Percentiles rank a stretch among this genome's conserved stretches.
These are phyloP conservation scores for Harpagoxenus sublaevis DNA, from an alignment of 2,888 invertebrate genomes.

Conservation along the genomic window DNA sequence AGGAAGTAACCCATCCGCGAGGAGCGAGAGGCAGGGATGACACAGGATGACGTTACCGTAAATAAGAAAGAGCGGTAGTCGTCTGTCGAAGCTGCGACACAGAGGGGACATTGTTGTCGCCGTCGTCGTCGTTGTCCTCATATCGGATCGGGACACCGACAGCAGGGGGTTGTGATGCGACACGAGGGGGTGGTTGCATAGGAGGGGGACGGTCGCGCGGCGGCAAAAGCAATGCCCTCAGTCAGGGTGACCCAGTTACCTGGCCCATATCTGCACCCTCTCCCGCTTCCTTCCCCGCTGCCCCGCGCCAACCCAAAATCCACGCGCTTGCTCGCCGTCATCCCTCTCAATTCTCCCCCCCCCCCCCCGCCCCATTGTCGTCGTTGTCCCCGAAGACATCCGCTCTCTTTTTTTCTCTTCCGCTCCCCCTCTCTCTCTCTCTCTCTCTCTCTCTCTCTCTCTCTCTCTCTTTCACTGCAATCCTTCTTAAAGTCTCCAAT, in stretches of 20 bases:
- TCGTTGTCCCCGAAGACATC: not conserved
- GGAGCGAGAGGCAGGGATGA: slow-evolving; percentile 29
- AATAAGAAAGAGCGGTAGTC: slow-evolving; percentile 75
- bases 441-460: not conserved
- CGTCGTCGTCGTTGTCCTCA: slow-evolving; percentile 66
- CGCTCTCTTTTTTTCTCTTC: not conserved
- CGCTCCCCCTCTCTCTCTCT: not conserved
- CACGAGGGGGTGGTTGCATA: slow-evolving; percentile 55
- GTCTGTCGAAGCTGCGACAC: slow-evolving; percentile 70
- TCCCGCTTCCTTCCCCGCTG: slow-evolving; percentile 49
- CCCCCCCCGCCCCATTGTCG: not conserved
- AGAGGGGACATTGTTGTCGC: slow-evolving; percentile 68
- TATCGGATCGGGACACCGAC: slow-evolving; percentile 67
- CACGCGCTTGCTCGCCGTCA: slow-evolving; percentile 48
- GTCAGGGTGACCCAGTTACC: slow-evolving; percentile 83
- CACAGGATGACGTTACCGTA: slow-evolving; percentile 66
- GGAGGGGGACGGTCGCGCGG: slow-evolving; percentile 69
- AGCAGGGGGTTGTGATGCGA: slow-evolving; percentile 35
- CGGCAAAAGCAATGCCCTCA: slow-evolving; percentile 81
- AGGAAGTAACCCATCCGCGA: slow-evolving; percentile 33
- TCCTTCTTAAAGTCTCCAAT: slow-evolving; percentile 60
- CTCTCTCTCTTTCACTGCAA: slow-evolving; percentile 32
- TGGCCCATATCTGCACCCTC: slow-evolving; percentile 75
- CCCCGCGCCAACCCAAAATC: slow-evolving; percentile 57
- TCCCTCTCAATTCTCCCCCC: slow-evolving; percentile 42